A percentile compares a stretch with the other conserved stretches of the same genome.
phyloP scores from a whole-genome alignment of 2,113 vertebrate species.

The Ciconia stormi region DNA sequence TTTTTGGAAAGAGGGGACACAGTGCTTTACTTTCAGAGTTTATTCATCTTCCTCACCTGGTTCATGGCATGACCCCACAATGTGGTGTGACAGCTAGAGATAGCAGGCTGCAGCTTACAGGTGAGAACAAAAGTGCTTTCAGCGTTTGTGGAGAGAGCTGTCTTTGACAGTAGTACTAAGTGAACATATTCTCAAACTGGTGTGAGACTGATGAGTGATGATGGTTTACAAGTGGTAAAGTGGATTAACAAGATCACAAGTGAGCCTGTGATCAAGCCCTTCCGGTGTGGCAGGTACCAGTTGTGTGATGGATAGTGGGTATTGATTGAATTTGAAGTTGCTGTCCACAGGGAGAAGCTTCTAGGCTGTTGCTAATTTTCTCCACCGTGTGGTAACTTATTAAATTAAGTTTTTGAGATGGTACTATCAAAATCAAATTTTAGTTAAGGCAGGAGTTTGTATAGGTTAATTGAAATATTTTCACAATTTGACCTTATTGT shows the following conservation, averaged over 20 bases:
- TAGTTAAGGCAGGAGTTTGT: background rate
- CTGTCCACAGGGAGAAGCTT: background rate
- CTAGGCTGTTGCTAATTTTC: background rate
- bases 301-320: background rate
- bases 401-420: background rate
- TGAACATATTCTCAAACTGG: background rate
- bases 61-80: rapidly evolving
- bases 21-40: background rate
- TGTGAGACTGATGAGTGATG: background rate
- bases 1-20: background rate
- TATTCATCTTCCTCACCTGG: background rate
- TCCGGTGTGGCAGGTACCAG: background rate
- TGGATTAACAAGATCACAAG: background rate
- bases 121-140: background rate
- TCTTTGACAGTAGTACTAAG: background rate
- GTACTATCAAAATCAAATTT: background rate
- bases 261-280: background rate
- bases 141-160: background rate
- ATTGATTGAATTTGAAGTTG: background rate
- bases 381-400: background rate
- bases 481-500: background rate
- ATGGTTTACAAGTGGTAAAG: background rate
- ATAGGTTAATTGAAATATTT: background rate
- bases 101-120: background rate
- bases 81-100: background rate